phyloP scores from a whole-genome alignment of 92 coral and sea anemone species.

The Pocillopora meandrina region DNA sequence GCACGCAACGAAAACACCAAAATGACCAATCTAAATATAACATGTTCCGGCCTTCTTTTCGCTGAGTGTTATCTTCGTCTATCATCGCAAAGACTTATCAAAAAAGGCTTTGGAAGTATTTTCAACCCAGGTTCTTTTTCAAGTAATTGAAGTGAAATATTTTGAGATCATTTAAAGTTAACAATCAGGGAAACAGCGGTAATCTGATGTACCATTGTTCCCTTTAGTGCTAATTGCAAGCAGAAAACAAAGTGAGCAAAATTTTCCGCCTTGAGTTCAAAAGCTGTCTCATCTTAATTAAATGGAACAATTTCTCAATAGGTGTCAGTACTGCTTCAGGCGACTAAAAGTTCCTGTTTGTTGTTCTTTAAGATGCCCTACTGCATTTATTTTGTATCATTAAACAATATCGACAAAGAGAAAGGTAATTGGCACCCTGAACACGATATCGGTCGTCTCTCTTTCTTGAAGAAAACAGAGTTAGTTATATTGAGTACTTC shows the following conservation, averaged over 20 bases:
- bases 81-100: background rate
- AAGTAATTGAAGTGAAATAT: background rate
- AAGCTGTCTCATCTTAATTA: conserved; percentile 25
- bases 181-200: background rate
- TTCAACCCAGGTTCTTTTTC: background rate
- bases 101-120: background rate
- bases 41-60: background rate
- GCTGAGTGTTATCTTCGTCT: background rate
- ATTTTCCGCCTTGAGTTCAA: conserved; percentile 32
- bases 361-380: background rate
- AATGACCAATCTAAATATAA: background rate
- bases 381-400: background rate
- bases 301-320: background rate
- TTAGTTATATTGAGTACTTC: background rate
- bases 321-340: conserved; percentile 19
- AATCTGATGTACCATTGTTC: background rate
- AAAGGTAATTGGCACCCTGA: background rate
- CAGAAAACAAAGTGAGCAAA: background rate
- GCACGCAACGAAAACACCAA: background rate
- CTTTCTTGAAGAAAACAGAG: background rate
- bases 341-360: conserved; percentile 36
- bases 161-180: background rate
- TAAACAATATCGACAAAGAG: background rate
- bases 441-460: background rate
- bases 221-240: background rate